These are phyloP conservation scores for Pogonomyrmex californicus DNA, from an alignment of 1,140 invertebrate genomes.

Conservation along the genomic window DNA sequence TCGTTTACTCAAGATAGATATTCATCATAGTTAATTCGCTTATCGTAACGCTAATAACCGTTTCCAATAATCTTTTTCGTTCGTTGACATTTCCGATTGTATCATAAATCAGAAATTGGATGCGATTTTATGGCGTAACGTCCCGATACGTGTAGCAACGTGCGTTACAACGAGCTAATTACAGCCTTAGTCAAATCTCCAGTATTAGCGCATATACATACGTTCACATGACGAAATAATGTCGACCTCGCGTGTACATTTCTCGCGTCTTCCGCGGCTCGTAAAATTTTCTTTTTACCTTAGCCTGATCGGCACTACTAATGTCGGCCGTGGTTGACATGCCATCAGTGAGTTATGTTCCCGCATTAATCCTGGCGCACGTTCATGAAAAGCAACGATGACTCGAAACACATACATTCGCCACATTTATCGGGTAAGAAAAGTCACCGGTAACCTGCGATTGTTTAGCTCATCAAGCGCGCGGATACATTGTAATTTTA, in stretches of 20 bases:
- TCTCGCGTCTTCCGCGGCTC: slow-evolving; percentile 14
- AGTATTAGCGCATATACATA: background rate
- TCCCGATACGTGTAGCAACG: slow-evolving; percentile 39
- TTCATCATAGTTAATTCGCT: slow-evolving; percentile 13
- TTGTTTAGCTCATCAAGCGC: background rate
- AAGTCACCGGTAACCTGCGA: slow-evolving; percentile 22
- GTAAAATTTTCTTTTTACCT: slow-evolving; percentile 35
- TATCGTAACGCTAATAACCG: slow-evolving; percentile 14
- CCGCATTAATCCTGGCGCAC: slow-evolving; percentile 24
- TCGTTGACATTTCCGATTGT: slow-evolving; percentile 52
- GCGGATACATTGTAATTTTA: slow-evolving; percentile 41
- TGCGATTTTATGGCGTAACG: slow-evolving; percentile 51
- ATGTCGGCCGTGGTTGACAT: slow-evolving; percentile 1
- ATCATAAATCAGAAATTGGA: slow-evolving; percentile 50
- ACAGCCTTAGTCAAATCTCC: slow-evolving; percentile 11
- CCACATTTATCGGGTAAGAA: background rate
- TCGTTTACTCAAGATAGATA: background rate
- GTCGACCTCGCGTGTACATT: slow-evolving; percentile 6
- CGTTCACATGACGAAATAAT: slow-evolving; percentile 5
- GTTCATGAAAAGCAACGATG: slow-evolving; percentile 31
- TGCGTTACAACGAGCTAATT: slow-evolving; percentile 44
- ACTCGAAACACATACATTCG: slow-evolving; percentile 32
- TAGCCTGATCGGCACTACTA: background rate
- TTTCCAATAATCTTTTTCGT: slow-evolving; percentile 18
- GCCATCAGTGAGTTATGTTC: slow-evolving; percentile 18